Base-by-base conservation (phyloP, 2,888 invertebrate genomes). In the Polia nebulosa region DNA sequence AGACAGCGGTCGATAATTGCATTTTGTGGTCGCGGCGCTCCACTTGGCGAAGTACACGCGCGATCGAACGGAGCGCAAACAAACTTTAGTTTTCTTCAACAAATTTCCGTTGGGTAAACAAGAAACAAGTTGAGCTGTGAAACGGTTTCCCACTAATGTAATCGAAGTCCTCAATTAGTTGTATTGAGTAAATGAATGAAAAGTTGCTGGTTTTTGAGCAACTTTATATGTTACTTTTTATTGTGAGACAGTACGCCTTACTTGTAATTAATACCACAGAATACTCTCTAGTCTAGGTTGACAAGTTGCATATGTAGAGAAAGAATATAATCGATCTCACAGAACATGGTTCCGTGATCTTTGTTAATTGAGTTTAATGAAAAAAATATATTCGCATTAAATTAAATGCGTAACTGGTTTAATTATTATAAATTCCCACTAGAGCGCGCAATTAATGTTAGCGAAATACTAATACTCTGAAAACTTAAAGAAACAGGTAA, bases 1-100 rank as follows among this genome's bases (percentile, higher is more conserved):
- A 91, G 93, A 93, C 93, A 91, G 90, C 91, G 92, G 90, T 93
- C 94, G 92, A 93, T 95, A 95, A 95, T 95, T 95, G 93, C 94
- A 94, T 95, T 95, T 94, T 94, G 95, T 93, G 95, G 94, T 95
- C 90, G 89, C 88, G 84, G 85, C 87, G 90, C 90, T 91, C 91
- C 89, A 91, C 93, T 93, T 90, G 89, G 83, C 83, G 80, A 81
- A 87, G 84, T 89, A 93, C 92, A 92, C 89, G 91, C 88, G 89
- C 92, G 88, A 91, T 92, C 88, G 90, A 92, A 92, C 91, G 91
- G 89, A 94, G 91, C 89, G 91, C 91, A 95, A 94, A 94, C 92
- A 94, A 90, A 91, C 92, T 93, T 89, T 86, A 92, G 90, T 87
- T 92, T 93, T 91, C 92, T 93, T 91, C 86, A 83, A 89, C 88